These are phyloP conservation scores for Ariopsis seemanni DNA, from an alignment of 2,113 vertebrate genomes.

Conservation along the genomic window DNA sequence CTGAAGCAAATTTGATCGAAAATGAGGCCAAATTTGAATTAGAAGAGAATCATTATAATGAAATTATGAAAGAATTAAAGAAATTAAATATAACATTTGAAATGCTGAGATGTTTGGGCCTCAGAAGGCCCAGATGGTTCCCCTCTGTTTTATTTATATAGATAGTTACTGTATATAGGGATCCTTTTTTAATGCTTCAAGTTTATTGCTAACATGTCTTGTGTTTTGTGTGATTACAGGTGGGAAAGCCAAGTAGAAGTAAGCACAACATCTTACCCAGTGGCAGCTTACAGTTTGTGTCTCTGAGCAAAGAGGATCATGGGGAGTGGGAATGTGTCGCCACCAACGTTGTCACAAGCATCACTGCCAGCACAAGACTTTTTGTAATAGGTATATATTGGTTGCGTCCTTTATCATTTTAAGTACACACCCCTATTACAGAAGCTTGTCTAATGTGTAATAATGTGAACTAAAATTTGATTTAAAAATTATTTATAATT, in stretches of 20 bases:
- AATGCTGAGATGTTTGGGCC: too few relatives aligned
- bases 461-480: neutral
- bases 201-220: neutral
- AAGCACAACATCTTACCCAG: conserved; percentile 95
- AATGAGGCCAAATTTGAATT: too few relatives aligned
- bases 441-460: neutral
- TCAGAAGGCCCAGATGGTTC: too few relatives aligned
- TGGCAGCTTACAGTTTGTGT: conserved; percentile 94
- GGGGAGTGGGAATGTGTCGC: conserved; percentile 99
- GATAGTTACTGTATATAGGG: neutral
- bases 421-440: neutral
- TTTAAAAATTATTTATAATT: too few relatives aligned
- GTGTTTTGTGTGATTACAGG: conserved; percentile 73
- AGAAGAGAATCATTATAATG: too few relatives aligned
- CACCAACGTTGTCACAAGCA: conserved; percentile 97
- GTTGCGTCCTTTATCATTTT: neutral
- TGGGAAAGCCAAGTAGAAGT: conserved; percentile 98
- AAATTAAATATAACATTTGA: too few relatives aligned
- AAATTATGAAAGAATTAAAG: too few relatives aligned
- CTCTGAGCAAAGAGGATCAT: conserved; percentile 97
- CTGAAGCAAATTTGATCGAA: too few relatives aligned
- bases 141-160: neutral
- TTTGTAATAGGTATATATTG: conserved; percentile 86
- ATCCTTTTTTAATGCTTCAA: neutral
- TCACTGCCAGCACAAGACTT: conserved; percentile 98